These are phyloP conservation scores for Ooceraea biroi DNA, from an alignment of 1,140 invertebrate genomes.

Conservation along the genomic window DNA sequence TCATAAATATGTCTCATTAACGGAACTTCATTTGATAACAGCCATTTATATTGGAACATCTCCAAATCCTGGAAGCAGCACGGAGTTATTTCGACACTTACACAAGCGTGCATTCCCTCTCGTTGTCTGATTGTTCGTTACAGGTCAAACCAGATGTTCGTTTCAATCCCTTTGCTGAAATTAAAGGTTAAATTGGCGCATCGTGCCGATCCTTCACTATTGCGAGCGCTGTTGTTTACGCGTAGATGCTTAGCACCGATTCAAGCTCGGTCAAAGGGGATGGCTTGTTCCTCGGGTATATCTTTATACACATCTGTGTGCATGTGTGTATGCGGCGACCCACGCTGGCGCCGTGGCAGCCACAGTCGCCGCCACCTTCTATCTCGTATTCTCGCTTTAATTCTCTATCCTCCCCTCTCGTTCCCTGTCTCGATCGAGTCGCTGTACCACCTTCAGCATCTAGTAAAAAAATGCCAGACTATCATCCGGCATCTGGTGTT, in stretches of 20 bases:
- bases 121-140: too few relatives aligned
- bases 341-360: constrained; percentile 83
- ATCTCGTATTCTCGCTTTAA: constrained; percentile 38
- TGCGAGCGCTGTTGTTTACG: constrained; percentile 45
- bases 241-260: constrained; percentile 51
- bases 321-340: constrained; percentile 77
- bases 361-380: constrained; percentile 30
- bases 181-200: constrained; percentile 16
- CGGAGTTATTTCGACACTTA: neutral
- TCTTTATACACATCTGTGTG: constrained; percentile 56
- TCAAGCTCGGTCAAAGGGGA: constrained; percentile 79
- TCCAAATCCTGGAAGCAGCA: neutral
- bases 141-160: constrained; percentile 1
- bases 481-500: constrained; percentile 9
- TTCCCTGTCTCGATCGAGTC: constrained; percentile 23
- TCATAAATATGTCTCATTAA: constrained; percentile 10
- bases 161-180: neutral
- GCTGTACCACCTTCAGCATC: neutral
- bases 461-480: constrained; percentile 30
- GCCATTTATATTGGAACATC: neutral
- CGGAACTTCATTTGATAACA: neutral
- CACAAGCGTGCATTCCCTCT: too few relatives aligned
- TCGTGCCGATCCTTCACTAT: constrained; percentile 15
- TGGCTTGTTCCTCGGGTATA: constrained; percentile 76
- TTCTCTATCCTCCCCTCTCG: constrained; percentile 59